Percentiles rank a stretch among this genome's conserved stretches.
Conservation (phyloP, 2,888 invertebrate species). For the Drosophila melanosoma region DNA sequence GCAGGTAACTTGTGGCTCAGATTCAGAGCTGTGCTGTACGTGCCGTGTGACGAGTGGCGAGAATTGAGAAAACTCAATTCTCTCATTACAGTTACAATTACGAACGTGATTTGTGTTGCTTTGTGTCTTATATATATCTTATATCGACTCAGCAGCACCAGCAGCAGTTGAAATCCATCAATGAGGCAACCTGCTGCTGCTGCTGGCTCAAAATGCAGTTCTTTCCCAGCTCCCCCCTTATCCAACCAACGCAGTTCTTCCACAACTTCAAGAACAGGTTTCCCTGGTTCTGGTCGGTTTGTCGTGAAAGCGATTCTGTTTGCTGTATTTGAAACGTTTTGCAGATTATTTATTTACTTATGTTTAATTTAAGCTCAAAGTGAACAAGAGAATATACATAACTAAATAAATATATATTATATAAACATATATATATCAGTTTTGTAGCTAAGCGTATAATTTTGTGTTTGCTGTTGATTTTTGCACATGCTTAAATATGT, state of each 20-base stretch:
- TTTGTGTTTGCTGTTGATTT: slow-evolving; percentile 60
- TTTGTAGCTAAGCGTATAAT: slow-evolving; percentile 21
- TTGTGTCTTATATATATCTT: slow-evolving; percentile 35
- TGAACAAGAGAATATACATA: not conserved
- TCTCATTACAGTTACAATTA: slow-evolving; percentile 74
- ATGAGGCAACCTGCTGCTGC: slow-evolving; percentile 13
- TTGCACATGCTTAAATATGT: slow-evolving; percentile 62
- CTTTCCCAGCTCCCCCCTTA: not conserved
- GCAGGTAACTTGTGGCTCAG: slow-evolving; percentile 42
- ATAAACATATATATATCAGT: slow-evolving; percentile 6
- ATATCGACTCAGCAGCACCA: slow-evolving; percentile 18
- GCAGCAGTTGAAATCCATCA: not conserved
- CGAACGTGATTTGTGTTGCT: slow-evolving; percentile 72
- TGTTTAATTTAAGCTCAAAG: slow-evolving; percentile 28
- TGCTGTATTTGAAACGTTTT: slow-evolving; percentile 50
- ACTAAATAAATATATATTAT: not conserved
- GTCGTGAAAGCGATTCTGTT: slow-evolving; percentile 56
- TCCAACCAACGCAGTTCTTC: not conserved
- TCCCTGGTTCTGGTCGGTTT: slow-evolving; percentile 47
- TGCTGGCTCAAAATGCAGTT: slow-evolving; percentile 39
- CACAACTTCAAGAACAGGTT: slow-evolving; percentile 39
- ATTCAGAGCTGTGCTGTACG: slow-evolving; percentile 36
- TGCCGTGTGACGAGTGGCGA: slow-evolving; percentile 30
- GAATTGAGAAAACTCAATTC: slow-evolving; percentile 48
- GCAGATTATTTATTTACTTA: slow-evolving; percentile 40